A percentile compares a stretch with the other conserved stretches of the same genome.
Evolutionary conservation across 2,888 invertebrate species (phyloP).

Genomic region (Polia nebulosa): DNA sequence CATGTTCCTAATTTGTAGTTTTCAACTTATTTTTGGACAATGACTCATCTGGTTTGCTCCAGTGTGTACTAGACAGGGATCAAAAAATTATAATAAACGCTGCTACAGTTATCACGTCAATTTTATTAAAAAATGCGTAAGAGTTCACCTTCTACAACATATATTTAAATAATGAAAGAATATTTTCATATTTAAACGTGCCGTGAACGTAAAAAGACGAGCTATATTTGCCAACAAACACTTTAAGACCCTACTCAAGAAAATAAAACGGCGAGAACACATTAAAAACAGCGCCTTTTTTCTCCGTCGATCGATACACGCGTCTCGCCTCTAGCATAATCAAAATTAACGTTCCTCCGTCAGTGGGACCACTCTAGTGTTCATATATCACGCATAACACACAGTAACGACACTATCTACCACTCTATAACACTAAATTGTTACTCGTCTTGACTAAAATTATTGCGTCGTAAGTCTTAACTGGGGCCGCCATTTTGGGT

Average conservation of each 20-base stretch:
- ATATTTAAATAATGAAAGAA: conserved; percentile 16
- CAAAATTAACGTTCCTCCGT: conserved; percentile 55
- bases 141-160: background rate
- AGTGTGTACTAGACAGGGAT: too few relatives aligned
- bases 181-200: conserved; percentile 21
- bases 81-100: background rate
- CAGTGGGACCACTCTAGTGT: conserved; percentile 49
- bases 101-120: conserved; percentile 3
- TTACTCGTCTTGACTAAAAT: conserved; percentile 67
- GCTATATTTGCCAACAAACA: conserved; percentile 24
- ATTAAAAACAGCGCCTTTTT: conserved; percentile 52
- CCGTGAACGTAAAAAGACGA: conserved; percentile 1
- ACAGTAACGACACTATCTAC: conserved; percentile 68
- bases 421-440: conserved; percentile 62
- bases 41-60: too few relatives aligned
- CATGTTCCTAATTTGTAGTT: too few relatives aligned
- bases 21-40: too few relatives aligned
- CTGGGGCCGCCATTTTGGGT: conserved; percentile 52
- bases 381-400: conserved; percentile 70
- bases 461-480: conserved; percentile 72
- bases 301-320: conserved; percentile 43
- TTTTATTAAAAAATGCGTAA: conserved; percentile 30
- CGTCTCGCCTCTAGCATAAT: conserved; percentile 51
- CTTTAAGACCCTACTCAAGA: conserved; percentile 36
- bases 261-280: conserved; percentile 39